Evolutionary conservation across 2,797 vertebrate genomes (phyloP).

Genomic region (Siniperca obscura): DNA sequence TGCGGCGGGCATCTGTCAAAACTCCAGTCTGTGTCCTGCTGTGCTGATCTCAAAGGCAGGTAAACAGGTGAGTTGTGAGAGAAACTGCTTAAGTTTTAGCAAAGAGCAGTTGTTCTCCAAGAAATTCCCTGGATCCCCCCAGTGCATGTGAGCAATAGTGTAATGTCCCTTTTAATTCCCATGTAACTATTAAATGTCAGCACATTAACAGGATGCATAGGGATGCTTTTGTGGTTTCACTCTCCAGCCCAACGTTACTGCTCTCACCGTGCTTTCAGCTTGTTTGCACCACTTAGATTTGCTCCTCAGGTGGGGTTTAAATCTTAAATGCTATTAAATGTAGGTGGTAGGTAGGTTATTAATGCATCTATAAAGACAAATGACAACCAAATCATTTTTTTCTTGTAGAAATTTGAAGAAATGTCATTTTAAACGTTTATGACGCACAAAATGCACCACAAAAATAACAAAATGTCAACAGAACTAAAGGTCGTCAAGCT

Average conservation of each 20-base stretch:
- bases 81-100: too few species aligned
- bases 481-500: too few species aligned
- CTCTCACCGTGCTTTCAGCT: neutral
- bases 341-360: neutral
- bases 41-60: neutral
- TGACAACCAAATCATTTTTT: neutral
- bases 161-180: constrained; percentile 28
- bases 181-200: neutral
- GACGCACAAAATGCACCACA: neutral
- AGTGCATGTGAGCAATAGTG: neutral
- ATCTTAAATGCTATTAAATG: too few species aligned
- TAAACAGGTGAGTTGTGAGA: neutral
- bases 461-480: neutral
- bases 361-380: neutral
- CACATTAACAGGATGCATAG: too few species aligned
- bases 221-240: neutral
- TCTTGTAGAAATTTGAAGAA: neutral
- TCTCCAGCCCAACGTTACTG: neutral
- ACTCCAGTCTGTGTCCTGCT: neutral
- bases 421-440: neutral
- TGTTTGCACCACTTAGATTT: neutral
- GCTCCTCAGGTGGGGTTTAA: neutral
- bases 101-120: neutral
- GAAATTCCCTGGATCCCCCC: constrained; percentile 6
- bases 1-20: constrained; percentile 3